These are phyloP conservation scores for Dromius quadrimaculatus DNA, from an alignment of 2,888 invertebrate species.

Conservation along the genomic window DNA sequence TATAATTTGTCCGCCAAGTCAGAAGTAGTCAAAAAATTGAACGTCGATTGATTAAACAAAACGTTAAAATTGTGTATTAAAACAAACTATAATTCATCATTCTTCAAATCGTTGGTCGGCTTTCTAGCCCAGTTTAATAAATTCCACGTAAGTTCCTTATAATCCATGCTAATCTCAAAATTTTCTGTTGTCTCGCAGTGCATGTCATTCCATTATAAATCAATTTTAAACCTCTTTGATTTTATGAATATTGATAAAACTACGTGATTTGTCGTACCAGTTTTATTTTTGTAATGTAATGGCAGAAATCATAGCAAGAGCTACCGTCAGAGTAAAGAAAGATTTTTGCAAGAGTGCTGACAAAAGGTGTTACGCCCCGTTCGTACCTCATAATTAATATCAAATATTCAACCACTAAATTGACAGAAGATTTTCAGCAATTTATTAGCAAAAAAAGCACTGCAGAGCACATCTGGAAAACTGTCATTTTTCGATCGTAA, in stretches of 20 bases:
- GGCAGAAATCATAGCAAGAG: conserved; percentile 65
- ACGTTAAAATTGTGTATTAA: conserved; percentile 59
- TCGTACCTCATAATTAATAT: conserved; percentile 15
- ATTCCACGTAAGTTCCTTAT: conserved; percentile 64
- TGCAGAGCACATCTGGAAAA: conserved; percentile 32
- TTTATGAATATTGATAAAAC: conserved; percentile 64
- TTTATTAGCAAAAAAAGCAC: conserved; percentile 35
- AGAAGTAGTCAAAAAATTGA: conserved; percentile 64
- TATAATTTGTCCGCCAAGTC: conserved; percentile 60
- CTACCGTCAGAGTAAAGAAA: conserved; percentile 63
- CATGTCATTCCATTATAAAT: conserved; percentile 48
- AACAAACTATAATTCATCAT: conserved; percentile 42
- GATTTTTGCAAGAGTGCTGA: conserved; percentile 48
- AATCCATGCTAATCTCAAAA: conserved; percentile 15
- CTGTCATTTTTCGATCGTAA: conserved; percentile 31
- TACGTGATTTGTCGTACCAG: conserved; percentile 63
- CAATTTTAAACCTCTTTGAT: conserved; percentile 56
- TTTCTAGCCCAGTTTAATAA: conserved; percentile 57
- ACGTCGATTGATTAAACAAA: conserved; percentile 64
- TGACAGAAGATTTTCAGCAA: conserved; percentile 13
- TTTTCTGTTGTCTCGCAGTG: conserved; percentile 28
- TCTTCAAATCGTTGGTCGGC: conserved; percentile 39
- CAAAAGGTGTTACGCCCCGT: conserved; percentile 48
- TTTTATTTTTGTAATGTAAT: conserved; percentile 58
- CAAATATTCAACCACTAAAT: conserved; percentile 10